These are phyloP conservation scores for Teleiodes luculella DNA, from an alignment of 2,888 invertebrate species.

Conservation along the genomic window DNA sequence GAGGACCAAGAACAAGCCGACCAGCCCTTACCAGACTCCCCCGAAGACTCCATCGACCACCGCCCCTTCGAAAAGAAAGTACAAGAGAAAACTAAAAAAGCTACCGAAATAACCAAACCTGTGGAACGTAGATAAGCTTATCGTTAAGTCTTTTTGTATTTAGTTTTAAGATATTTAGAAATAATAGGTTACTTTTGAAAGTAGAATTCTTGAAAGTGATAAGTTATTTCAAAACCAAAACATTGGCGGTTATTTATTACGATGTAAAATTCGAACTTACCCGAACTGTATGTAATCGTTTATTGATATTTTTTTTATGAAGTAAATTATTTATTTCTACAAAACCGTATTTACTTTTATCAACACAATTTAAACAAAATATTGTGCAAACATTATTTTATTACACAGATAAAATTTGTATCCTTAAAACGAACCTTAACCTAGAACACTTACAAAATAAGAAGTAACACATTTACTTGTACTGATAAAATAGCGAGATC, in stretches of 20 bases:
- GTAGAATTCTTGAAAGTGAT: constrained; percentile 14
- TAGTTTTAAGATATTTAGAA: constrained; percentile 1
- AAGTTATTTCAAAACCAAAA: constrained; percentile 15
- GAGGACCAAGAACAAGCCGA: constrained; percentile 30
- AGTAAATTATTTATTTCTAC: constrained; percentile 31
- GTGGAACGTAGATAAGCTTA: constrained; percentile 55
- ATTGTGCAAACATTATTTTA: not conserved
- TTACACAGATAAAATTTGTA: not conserved
- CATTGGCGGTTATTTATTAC: constrained; percentile 2
- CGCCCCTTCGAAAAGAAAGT: constrained; percentile 61
- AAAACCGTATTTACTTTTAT: constrained; percentile 3
- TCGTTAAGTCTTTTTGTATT: not conserved
- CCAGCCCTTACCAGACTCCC: constrained; percentile 41
- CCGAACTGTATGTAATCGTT: constrained; percentile 11
- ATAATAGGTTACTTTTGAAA: constrained; percentile 20
- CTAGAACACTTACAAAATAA: not conserved
- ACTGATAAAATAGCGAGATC: constrained; percentile 6
- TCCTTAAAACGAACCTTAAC: not conserved
- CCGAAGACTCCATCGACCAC: constrained; percentile 39
- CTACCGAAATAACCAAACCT: constrained; percentile 40
- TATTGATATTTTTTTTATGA: constrained; percentile 9
- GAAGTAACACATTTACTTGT: not conserved
- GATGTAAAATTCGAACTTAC: not conserved
- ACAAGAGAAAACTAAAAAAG: constrained; percentile 57
- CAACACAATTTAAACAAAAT: not conserved